phyloP scores from a whole-genome alignment of 1,140 invertebrate genomes.

The Trinorchestia longiramus region DNA sequence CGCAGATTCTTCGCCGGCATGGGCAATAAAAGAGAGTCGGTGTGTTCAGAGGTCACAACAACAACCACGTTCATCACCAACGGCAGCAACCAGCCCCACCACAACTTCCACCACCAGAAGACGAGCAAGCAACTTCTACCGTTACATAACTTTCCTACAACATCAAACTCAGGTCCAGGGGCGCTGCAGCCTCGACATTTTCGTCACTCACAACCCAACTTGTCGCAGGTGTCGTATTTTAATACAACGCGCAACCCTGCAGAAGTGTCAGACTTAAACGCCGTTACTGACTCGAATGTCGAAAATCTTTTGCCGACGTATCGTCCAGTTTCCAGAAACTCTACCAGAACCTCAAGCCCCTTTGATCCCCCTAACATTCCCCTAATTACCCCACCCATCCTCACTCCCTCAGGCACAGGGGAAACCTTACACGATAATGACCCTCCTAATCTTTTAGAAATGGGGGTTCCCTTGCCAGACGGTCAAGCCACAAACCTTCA shows the following conservation, averaged over 20 bases:
- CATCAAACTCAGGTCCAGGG: not conserved
- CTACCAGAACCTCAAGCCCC: not conserved
- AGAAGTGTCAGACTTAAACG: not conserved
- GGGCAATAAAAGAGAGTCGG: conserved; percentile 57
- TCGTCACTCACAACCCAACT: conserved; percentile 35
- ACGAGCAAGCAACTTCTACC: conserved; percentile 36
- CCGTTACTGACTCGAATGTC: not conserved
- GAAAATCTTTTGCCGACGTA: conserved; percentile 4
- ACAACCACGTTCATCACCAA: conserved; percentile 60
- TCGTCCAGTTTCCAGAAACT: conserved; percentile 14
- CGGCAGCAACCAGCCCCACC: conserved; percentile 58
- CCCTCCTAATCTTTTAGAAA: not conserved
- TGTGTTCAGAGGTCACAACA: conserved; percentile 60
- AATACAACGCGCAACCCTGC: conserved; percentile 16
- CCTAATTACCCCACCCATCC: conserved; percentile 27
- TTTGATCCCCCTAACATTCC: conserved; percentile 41
- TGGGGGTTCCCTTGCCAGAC: not conserved
- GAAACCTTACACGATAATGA: conserved; percentile 39
- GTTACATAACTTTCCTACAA: not conserved
- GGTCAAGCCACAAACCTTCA: not conserved
- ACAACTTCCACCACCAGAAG: conserved; percentile 48
- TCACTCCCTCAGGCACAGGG: not conserved
- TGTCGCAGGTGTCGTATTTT: conserved; percentile 24
- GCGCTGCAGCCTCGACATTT: not conserved
- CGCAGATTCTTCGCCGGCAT: conserved; percentile 57